A percentile compares a stretch with the other conserved stretches of the same genome.
These are phyloP conservation scores for Anastrepha obliqua DNA, from an alignment of 1,140 invertebrate species.

Conservation along the genomic window DNA sequence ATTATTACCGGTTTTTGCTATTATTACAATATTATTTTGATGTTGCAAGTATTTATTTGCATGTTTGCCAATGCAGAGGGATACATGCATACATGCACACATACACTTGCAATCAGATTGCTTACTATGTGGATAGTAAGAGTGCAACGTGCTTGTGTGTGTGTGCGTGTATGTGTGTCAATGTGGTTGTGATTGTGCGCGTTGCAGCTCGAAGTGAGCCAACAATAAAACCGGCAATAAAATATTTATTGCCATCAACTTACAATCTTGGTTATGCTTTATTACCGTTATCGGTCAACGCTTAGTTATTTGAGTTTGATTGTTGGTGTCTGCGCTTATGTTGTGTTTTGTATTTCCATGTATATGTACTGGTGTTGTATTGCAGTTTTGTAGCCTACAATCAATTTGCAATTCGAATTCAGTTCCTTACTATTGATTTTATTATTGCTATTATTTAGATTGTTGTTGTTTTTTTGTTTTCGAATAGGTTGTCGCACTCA, in stretches of 20 bases:
- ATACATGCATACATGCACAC: neutral
- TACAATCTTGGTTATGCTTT: conserved; percentile 37
- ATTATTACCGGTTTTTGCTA: neutral
- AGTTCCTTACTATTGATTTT: neutral
- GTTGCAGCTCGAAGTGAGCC: neutral
- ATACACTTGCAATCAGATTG: neutral
- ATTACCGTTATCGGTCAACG: conserved; percentile 8
- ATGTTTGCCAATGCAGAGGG: neutral
- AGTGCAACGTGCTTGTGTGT: neutral
- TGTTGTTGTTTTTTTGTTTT: neutral
- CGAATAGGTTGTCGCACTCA: too few relatives aligned
- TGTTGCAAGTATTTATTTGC: conserved; percentile 34
- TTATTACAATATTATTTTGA: conserved; percentile 34
- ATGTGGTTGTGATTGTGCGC: neutral
- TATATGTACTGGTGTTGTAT: too few relatives aligned
- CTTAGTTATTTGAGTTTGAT: too few relatives aligned
- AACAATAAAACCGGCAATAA: conserved; percentile 34
- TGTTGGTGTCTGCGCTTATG: too few relatives aligned
- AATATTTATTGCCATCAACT: conserved; percentile 51
- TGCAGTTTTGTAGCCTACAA: neutral
- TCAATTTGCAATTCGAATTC: neutral
- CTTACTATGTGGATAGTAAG: neutral
- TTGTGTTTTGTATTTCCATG: too few relatives aligned
- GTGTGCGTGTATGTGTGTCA: neutral
- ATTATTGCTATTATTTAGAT: neutral